Evolutionary conservation across 2,797 vertebrate species (phyloP), one percentile per base, ranked within the genome.

Genomic region (Acanthornis magna): DNA sequence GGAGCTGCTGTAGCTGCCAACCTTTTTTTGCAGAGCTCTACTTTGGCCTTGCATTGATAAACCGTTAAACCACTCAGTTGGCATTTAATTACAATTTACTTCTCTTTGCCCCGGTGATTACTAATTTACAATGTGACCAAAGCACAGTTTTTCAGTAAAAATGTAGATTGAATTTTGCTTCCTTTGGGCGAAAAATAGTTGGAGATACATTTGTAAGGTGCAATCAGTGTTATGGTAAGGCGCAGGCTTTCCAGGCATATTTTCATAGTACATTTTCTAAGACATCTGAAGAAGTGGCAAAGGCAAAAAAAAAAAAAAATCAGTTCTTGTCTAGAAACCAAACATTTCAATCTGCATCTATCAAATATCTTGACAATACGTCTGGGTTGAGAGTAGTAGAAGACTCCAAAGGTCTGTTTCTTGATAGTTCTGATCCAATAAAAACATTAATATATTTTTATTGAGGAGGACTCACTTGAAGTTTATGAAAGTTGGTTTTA

Each of bases 31-130:
- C 63, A 43, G 42, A 58, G 51, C 19, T 1, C 51, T 89, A 8
- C 68, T 94, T 94, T 84, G 82, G 40, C 76, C 92, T 88, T 63
- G n/a, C 32, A 48, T 91, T 93, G 36, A 34, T 87, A 94, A 93
- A 95, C 68, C 2, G 5, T 93, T 92, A 88, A 94, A 83, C 70
- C 62, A 47, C 55, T 89, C 47, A 66, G 89, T 19, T 93, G 87
- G 65, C 79, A 27, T 95, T 94, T 94, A 91, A 91, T 93, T 95
- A 30, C n/a, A n/a, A 14, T 88, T 88, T 81, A 30, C 54, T 38
- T 84, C 55, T 93, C 51, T 73, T 34, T 89, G 58, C 66, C 42
- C 76, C 66, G 54, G 4, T 51, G 73, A 89, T 77, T 77, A 18
- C 36, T 62, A 34, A 67, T 88, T 88, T 48, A 58, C 61, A 88